Conservation (phyloP, 2,888 invertebrate genomes). For the Apodemia hepburni region DNA sequence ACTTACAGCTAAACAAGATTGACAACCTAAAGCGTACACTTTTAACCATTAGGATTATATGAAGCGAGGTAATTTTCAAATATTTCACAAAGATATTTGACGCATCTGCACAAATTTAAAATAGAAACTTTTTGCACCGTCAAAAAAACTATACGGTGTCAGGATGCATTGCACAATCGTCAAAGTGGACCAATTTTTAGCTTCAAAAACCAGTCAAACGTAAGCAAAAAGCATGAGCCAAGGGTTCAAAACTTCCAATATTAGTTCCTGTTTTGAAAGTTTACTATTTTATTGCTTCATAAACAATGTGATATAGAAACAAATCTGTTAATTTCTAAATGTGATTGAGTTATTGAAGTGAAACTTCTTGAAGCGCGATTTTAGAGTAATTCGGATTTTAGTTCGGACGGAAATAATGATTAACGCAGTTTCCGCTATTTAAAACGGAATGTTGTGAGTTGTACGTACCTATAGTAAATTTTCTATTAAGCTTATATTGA, state of each 20-base stretch:
- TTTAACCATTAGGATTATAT: conserved; percentile 11
- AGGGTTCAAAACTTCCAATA: neutral
- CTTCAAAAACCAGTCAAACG: neutral
- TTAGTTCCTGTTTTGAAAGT: neutral
- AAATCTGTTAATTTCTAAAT: neutral
- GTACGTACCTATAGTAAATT: too few species aligned
- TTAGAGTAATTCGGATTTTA: too few species aligned
- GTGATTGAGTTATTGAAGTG: neutral
- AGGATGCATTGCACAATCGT: conserved; percentile 12
- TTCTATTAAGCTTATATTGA: too few species aligned
- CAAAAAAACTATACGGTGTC: conserved; percentile 16
- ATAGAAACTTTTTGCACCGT: conserved; percentile 21
- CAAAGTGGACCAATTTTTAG: neutral
- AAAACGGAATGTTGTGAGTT: too few species aligned
- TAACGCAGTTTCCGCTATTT: too few species aligned
- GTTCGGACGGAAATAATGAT: too few species aligned
- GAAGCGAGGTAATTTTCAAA: conserved; percentile 23
- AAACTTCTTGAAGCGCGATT: too few species aligned
- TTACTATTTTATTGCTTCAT: neutral
- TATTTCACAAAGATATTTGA: conserved; percentile 31
- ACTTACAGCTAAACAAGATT: too few species aligned
- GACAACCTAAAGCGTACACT: too few species aligned
- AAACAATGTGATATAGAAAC: too few species aligned
- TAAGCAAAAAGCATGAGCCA: neutral
- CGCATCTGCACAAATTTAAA: conserved; percentile 28